A percentile compares a stretch with the other conserved stretches of the same genome.
These are phyloP conservation scores for Stenopsyche tienmushanensis DNA, from an alignment of 1,140 invertebrate genomes.

Conservation along the genomic window DNA sequence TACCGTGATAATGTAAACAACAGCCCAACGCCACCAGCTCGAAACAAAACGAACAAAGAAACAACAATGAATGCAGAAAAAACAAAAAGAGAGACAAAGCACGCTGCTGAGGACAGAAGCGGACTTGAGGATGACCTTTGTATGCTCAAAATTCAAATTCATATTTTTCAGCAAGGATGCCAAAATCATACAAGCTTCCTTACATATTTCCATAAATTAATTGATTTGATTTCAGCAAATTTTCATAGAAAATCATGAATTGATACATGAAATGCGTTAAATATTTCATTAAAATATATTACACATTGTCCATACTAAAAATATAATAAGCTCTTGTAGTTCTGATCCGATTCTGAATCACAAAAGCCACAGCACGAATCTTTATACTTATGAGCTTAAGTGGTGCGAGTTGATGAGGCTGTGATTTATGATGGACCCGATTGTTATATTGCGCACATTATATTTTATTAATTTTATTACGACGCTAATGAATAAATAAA, in stretches of 20 bases:
- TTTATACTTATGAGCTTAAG: conserved; percentile 1
- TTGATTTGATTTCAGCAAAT: background rate
- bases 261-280: no score
- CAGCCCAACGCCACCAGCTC: background rate
- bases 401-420: background rate
- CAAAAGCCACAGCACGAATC: background rate
- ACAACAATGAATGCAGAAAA: conserved; percentile 4
- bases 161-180: no score
- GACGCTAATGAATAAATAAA: no score
- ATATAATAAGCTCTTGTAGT: no score
- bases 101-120: no score
- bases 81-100: no score
- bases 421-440: background rate
- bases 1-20: conserved; percentile 9
- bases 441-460: background rate
- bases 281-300: no score
- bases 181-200: background rate
- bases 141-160: no score
- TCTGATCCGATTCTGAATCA: no score
- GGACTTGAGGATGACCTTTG: no score
- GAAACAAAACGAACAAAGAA: conserved; percentile 7
- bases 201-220: background rate
- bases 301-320: no score
- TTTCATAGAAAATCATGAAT: background rate
- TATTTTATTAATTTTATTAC: no score